Percentiles rank a stretch among this genome's conserved stretches.
Conservation (phyloP, 2,113 vertebrate species). For the Antidorcas marsupialis region DNA sequence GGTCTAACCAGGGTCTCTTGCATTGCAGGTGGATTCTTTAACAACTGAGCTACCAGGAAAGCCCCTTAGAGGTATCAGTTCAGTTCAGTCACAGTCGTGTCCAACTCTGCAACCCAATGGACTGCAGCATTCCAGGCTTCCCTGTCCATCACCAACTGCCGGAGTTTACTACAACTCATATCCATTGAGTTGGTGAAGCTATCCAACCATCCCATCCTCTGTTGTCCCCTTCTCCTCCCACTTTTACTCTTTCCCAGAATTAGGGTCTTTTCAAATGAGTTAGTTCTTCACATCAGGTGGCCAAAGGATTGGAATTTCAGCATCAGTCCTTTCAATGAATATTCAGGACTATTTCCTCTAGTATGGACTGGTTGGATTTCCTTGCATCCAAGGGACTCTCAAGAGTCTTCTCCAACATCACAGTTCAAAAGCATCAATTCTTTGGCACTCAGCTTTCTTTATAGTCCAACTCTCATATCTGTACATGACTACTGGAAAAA, state of each 20-base stretch:
- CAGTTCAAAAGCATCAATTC: not conserved
- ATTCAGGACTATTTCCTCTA: not conserved
- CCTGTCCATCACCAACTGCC: not conserved
- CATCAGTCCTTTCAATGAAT: not conserved
- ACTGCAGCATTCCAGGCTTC: not conserved
- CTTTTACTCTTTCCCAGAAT: not conserved
- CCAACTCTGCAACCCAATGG: not conserved
- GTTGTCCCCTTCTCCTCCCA: not conserved
- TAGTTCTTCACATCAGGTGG: not conserved
- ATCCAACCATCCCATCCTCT: not conserved
- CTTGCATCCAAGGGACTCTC: not conserved
- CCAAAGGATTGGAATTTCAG: not conserved
- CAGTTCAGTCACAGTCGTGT: not conserved
- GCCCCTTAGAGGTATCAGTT: no score
- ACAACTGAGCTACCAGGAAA: not conserved
- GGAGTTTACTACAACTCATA: not conserved
- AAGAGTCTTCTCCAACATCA: not conserved
- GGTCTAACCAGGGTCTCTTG: not conserved
- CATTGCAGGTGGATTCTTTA: not conserved
- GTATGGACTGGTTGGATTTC: not conserved
- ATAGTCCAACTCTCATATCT: not conserved
- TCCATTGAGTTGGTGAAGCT: not conserved
- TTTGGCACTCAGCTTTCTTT: not conserved
- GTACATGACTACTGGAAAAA: not conserved
- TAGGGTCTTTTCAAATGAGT: not conserved